Evolutionary conservation across 2,113 vertebrate species (phyloP).

Genomic region (Dasypus novemcinctus): DNA sequence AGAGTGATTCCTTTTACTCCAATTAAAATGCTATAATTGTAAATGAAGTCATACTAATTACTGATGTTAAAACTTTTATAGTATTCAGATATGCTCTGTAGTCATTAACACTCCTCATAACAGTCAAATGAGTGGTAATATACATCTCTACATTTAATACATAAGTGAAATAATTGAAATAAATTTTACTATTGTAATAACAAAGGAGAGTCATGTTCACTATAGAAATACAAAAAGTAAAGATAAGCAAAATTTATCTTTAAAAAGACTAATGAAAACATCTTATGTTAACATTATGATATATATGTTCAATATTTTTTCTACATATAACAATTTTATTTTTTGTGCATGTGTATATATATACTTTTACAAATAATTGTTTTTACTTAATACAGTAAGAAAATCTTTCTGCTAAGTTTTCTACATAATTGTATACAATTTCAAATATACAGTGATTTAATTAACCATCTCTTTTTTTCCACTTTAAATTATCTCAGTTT

Average conservation of each 20-base stretch:
- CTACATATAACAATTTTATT: not conserved
- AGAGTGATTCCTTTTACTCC: not conserved
- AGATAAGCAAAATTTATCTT: not conserved
- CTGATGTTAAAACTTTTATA: not conserved
- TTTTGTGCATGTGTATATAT: not conserved
- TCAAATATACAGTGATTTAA: not conserved
- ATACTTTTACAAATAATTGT: not conserved
- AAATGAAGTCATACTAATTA: not conserved
- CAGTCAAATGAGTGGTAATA: not conserved
- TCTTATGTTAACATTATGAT: not conserved
- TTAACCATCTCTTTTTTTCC: not conserved
- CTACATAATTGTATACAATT: not conserved
- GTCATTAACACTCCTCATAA: not conserved
- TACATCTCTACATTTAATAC: not conserved
- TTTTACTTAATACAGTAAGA: constrained; percentile 9
- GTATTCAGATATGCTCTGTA: not conserved
- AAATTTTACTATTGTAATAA: not conserved
- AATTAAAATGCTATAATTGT: not conserved
- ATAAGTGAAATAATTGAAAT: not conserved
- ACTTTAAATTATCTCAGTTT: not conserved
- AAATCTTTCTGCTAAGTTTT: not conserved
- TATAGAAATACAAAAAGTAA: not conserved
- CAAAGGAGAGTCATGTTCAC: not conserved
- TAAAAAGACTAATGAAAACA: not conserved
- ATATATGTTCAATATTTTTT: not conserved